Conservation (phyloP, 2,113 vertebrate species). For the Pungitius pungitius region DNA sequence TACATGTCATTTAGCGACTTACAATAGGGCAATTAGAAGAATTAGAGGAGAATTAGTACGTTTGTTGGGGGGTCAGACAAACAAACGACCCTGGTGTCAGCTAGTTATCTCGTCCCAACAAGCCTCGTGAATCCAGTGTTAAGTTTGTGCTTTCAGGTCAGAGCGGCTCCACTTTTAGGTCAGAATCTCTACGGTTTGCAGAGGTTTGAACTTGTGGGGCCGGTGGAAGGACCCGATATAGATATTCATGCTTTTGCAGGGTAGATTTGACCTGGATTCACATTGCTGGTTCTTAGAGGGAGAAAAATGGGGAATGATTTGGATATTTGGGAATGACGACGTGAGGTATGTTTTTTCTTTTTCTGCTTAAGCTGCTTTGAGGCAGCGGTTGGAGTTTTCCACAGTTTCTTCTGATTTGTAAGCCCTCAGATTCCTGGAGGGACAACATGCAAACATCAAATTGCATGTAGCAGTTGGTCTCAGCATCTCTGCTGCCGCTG, state of each 20-base stretch:
- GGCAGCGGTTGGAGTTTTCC: background rate
- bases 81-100: conserved; percentile 22
- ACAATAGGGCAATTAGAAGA: background rate
- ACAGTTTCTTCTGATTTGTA: conserved; percentile 9
- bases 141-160: conserved; percentile 45
- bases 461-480: conserved; percentile 33
- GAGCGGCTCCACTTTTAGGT: conserved; percentile 46
- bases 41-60: background rate
- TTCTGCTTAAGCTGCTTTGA: background rate
- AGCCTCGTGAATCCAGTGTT: conserved; percentile 14
- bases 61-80: background rate
- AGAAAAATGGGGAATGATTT: background rate
- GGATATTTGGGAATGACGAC: no score
- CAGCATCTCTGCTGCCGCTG: conserved; percentile 41
- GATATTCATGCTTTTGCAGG: conserved; percentile 1
- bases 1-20: no score
- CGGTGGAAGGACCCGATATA: conserved; percentile 27
- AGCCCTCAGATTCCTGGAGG: conserved; percentile 31
- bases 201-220: conserved; percentile 35
- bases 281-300: background rate
- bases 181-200: conserved; percentile 18
- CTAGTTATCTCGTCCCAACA: conserved; percentile 9
- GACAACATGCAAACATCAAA: conserved; percentile 44
- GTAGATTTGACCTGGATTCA: background rate
- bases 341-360: background rate